Percentiles rank a stretch among this genome's conserved stretches.
These are phyloP conservation scores for Micromesistius poutassou DNA, from an alignment of 2,797 vertebrate genomes.

Conservation along the genomic window DNA sequence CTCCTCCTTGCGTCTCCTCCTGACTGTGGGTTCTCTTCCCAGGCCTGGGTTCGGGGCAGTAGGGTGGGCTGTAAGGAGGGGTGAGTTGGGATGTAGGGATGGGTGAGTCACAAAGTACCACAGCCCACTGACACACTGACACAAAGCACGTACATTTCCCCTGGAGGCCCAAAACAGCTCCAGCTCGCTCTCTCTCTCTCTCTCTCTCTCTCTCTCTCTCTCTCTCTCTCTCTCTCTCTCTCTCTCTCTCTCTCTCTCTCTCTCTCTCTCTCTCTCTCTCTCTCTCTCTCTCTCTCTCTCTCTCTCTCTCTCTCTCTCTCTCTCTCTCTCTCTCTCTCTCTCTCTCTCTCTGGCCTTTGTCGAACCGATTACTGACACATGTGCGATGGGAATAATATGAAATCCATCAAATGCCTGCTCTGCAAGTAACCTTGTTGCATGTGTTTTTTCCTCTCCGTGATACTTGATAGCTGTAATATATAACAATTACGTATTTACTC, in stretches of 20 bases:
- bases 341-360: conserved; percentile 35
- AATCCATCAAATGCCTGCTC: too few species aligned
- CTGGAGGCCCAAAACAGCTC: too few species aligned
- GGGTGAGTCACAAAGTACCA: conserved; percentile 23
- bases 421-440: not conserved
- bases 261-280: too few species aligned
- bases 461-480: conserved; percentile 4
- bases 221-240: too few species aligned
- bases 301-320: too few species aligned
- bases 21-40: conserved; percentile 20
- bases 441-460: conserved; percentile 11
- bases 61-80: too few species aligned
- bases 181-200: conserved; percentile 20
- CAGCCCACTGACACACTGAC: conserved; percentile 29
- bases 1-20: conserved; percentile 10
- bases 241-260: too few species aligned
- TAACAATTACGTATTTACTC: conserved; percentile 14
- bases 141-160: conserved; percentile 20
- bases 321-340: too few species aligned
- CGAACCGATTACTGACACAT: conserved; percentile 14
- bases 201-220: not conserved
- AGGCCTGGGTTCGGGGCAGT: conserved; percentile 13
- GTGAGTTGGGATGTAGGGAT: too few species aligned
- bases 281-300: too few species aligned
- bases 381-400: too few species aligned